phyloP scores from a whole-genome alignment of 1,140 invertebrate species.

The Tachypleus tridentatus region DNA sequence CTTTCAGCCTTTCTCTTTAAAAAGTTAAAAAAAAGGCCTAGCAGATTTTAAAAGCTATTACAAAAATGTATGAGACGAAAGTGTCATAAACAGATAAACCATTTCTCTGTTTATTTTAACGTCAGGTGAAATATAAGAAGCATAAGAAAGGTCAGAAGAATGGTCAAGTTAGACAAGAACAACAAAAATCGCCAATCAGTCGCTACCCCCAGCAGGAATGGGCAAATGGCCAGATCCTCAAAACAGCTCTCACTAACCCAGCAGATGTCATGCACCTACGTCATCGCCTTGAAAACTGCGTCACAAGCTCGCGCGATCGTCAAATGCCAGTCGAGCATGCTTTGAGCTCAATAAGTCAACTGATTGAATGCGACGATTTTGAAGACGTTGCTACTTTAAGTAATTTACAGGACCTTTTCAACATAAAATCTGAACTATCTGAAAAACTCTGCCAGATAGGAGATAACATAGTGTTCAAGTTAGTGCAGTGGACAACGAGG shows the following conservation, averaged over 20 bases:
- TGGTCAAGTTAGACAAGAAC: constrained; percentile 27
- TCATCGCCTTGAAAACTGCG: constrained; percentile 60
- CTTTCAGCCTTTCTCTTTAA: no score
- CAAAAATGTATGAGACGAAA: no score
- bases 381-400: constrained; percentile 79
- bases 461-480: constrained; percentile 71
- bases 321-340: constrained; percentile 31
- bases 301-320: constrained; percentile 55
- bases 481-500: constrained; percentile 96
- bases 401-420: constrained; percentile 18
- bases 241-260: constrained; percentile 84
- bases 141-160: constrained; percentile 59
- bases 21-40: no score
- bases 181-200: constrained; percentile 2
- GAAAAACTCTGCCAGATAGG: constrained; percentile 18
- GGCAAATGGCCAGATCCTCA: constrained; percentile 64
- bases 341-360: constrained; percentile 20
- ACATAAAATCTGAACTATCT: constrained; percentile 12
- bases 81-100: no score
- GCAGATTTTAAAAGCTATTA: no score
- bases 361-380: constrained; percentile 90
- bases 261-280: constrained; percentile 80
- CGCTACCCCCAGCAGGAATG: constrained; percentile 6
- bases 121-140: constrained; percentile 91
- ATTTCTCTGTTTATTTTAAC: no score